Evolutionary conservation across 2,797 vertebrate species (phyloP).

Genomic region (Furcifer pardalis): DNA sequence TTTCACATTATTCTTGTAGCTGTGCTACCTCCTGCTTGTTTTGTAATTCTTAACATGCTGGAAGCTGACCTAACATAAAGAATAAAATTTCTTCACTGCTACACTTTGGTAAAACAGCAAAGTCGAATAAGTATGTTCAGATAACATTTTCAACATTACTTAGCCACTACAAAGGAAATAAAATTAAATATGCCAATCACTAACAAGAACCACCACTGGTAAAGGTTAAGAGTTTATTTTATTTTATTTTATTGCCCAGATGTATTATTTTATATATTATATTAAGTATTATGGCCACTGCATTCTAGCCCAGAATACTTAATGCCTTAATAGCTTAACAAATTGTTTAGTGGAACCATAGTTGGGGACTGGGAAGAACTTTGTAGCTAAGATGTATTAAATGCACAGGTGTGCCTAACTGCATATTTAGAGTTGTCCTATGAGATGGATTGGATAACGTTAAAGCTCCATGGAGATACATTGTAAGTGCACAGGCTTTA

Average conservation of each 20-base stretch:
- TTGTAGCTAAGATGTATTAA: neutral
- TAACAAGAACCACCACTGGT: too few species aligned
- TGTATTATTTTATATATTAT: neutral
- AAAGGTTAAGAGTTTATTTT: neutral
- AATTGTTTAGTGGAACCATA: neutral
- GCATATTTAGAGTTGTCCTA: too few species aligned
- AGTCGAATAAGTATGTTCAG: conserved; percentile 47
- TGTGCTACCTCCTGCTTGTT: conserved; percentile 55
- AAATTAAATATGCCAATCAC: conserved; percentile 36
- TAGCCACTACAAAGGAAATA: conserved; percentile 5
- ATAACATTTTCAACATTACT: conserved; percentile 51
- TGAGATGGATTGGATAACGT: too few species aligned
- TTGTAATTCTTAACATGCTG: conserved; percentile 50
- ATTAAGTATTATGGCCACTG: neutral
- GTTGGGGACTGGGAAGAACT: neutral
- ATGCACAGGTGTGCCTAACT: neutral
- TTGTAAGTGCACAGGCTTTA: too few species aligned
- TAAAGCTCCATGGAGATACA: too few species aligned
- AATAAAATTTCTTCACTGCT: conserved; percentile 53
- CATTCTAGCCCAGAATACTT: fast-evolving
- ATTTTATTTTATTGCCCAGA: neutral
- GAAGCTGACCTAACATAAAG: conserved; percentile 55
- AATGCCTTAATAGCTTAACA: fast-evolving
- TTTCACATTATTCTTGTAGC: conserved; percentile 48
- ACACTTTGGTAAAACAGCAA: conserved; percentile 57